A percentile compares a stretch with the other conserved stretches of the same genome.
These are phyloP conservation scores for Melanogrammus aeglefinus DNA, from an alignment of 2,797 vertebrate species.

Conservation along the genomic window DNA sequence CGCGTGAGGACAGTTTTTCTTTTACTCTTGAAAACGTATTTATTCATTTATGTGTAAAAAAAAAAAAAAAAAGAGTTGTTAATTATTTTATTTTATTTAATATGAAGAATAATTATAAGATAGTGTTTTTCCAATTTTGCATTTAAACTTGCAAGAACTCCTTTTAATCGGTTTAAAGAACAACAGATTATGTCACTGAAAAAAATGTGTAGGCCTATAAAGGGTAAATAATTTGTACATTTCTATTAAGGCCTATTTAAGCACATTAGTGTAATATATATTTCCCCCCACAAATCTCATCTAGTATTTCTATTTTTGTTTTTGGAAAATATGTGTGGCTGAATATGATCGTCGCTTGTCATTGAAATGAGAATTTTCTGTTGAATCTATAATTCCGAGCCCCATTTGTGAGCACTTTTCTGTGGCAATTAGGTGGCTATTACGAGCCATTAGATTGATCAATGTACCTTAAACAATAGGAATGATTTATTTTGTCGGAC, in stretches of 20 bases:
- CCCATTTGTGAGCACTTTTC: conserved; percentile 83
- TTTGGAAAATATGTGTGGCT: conserved; percentile 42
- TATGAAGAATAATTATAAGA: neutral
- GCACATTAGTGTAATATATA: neutral
- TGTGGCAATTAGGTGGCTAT: conserved; percentile 96
- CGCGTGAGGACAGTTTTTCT: conserved; percentile 16
- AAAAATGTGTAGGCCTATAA: neutral
- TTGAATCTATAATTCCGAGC: conserved; percentile 76
- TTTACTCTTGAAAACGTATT: conserved; percentile 2
- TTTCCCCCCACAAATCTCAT: neutral
- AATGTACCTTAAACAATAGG: conserved; percentile 99
- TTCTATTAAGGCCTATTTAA: neutral
- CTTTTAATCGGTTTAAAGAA: neutral
- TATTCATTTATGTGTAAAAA: neutral
- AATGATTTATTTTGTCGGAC: conserved; percentile 93
- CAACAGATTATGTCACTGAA: neutral
- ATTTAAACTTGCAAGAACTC: neutral
- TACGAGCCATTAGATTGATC: conserved; percentile 99
- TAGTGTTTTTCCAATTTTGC: neutral
- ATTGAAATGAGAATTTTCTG: conserved; percentile 65
- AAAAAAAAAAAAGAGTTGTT: neutral
- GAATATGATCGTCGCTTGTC: conserved; percentile 60
- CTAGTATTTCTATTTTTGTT: conserved; percentile 14
- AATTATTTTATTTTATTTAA: neutral
- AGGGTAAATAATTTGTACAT: neutral